Conservation (phyloP, 64 coral and sea anemone genomes). For the Porites australiensis region DNA sequence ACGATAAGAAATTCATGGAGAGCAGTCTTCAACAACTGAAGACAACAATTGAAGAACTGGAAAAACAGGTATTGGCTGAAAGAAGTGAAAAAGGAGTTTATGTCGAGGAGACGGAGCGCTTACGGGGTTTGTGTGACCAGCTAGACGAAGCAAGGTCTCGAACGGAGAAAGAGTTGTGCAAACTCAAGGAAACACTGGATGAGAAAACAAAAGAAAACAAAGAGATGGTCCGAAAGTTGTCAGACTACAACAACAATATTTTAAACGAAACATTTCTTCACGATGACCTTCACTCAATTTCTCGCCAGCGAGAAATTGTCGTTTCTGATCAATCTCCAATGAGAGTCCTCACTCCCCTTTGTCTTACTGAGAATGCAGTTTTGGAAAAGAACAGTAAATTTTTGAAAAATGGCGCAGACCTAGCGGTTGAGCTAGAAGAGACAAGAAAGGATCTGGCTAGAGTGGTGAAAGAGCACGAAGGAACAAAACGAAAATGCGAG, state of each 20-base stretch:
- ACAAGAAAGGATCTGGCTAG: conserved; percentile 22
- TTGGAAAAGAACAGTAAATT: neutral
- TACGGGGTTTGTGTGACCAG: neutral
- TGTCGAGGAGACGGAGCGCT: neutral
- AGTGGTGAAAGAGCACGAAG: neutral
- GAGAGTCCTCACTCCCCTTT: neutral
- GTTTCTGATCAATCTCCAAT: neutral
- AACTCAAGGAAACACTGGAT: neutral
- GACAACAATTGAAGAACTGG: neutral
- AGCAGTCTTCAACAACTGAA: neutral
- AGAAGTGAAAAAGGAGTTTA: neutral
- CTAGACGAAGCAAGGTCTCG: neutral
- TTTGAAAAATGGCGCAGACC: neutral
- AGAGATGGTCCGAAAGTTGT: neutral
- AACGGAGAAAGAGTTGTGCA: neutral
- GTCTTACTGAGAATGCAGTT: neutral
- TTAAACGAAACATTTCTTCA: neutral
- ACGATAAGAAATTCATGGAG: neutral
- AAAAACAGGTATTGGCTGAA: neutral
- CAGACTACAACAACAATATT: neutral
- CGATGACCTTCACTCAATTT: neutral
- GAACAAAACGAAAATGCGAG: neutral
- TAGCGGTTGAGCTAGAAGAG: neutral
- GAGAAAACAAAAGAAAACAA: conserved; percentile 7
- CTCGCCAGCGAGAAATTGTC: neutral